These are phyloP conservation scores for Pelusios castaneus DNA, from an alignment of 2,113 vertebrate species.

Conservation along the genomic window DNA sequence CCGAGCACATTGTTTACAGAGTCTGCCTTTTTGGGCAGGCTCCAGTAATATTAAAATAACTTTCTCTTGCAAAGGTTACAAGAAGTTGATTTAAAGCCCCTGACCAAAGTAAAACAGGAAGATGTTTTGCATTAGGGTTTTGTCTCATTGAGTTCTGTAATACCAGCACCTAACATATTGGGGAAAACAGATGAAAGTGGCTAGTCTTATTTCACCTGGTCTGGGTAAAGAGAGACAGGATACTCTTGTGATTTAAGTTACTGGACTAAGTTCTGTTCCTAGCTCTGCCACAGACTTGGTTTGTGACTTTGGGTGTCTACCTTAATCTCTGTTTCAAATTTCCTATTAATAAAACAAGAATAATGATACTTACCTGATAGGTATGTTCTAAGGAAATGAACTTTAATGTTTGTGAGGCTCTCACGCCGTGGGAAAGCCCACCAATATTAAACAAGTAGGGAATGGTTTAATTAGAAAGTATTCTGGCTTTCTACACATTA, in stretches of 20 bases:
- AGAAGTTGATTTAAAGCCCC: neutral
- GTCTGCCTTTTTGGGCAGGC: neutral
- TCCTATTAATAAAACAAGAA: neutral
- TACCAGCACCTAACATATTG: neutral
- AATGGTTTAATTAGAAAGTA: conserved; percentile 32
- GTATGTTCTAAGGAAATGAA: conserved; percentile 6
- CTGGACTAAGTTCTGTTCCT: neutral
- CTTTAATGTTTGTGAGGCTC: conserved; percentile 46
- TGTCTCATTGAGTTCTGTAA: neutral
- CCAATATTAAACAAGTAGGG: conserved; percentile 37
- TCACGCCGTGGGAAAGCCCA: conserved; percentile 27
- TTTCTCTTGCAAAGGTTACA: neutral
- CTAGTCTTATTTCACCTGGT: neutral
- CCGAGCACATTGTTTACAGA: neutral
- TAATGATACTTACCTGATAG: conserved; percentile 3
- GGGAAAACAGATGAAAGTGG: neutral
- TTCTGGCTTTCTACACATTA: neutral
- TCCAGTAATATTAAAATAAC: neutral
- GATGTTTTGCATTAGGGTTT: neutral
- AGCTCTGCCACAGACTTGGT: neutral
- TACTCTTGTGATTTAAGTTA: neutral
- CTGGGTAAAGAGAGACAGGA: neutral
- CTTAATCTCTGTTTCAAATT: conserved; percentile 28
- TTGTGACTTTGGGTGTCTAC: neutral
- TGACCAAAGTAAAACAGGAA: neutral